Evolutionary conservation across 30 jellyfish, hydroid and myxozoan species (phyloP), one percentile per base, ranked within the genome.

Genomic region (Cassiopea xamachana): DNA sequence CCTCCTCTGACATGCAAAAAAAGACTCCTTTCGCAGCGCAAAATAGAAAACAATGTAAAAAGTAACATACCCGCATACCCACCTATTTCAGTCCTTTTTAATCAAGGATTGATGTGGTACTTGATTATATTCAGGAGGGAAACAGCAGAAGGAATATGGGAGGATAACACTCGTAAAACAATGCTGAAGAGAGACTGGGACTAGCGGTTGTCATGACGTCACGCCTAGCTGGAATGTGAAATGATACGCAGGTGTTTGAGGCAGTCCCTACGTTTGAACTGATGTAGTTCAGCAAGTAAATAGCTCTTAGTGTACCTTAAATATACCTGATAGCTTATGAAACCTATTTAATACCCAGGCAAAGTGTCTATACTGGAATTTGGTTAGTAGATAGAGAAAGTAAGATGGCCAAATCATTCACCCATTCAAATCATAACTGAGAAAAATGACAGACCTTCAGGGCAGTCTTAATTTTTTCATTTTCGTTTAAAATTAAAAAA

Each of bases 41-140:
- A 27, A 75, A 75, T 47, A 46, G 27, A 75, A 75, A 44, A 78
- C n/a, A 78, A 58, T n/a, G 6, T 44, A 48, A 78, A 78, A 78
- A 78, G 49, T 49, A 78, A 59, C 71, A 78, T 78, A 78, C 85
- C 85, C 85, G 39, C 85, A 50, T 76, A 76, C 87, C 87, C 87
- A 78, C 87, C 77, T 9, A 47, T 78, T 1, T 78, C 39, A 19
- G 0, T 47, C 55, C 80, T 71, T 43, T 71, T 71, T 8, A 71
- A 18, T 71, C 80, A 71, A 71, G 80, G 80, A 71, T 43, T 71
- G 80, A 71, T 3, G 80, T 27, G 80, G 80, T 27, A 0, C 55
- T 71, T 71, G 18, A 43, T 12, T 71, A 71, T 71, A 71, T 71
- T 71, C 80, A 71, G 80, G 80, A 71, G 80, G 80, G 80, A 71